Conservation (phyloP, 2,888 invertebrate genomes). For the Parnassius mnemosyne region DNA sequence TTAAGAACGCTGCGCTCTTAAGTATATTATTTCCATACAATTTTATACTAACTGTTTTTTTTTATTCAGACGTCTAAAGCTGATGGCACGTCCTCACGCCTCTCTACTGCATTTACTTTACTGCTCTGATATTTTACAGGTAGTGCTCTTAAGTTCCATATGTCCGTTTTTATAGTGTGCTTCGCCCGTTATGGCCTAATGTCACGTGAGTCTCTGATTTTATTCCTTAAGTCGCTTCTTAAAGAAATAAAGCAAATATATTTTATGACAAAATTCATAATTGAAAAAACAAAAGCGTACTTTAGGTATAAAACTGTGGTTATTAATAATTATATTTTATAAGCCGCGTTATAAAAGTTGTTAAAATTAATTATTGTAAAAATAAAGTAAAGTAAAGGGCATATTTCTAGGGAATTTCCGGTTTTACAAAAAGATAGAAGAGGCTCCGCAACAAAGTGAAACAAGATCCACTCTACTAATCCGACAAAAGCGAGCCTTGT, state of each 20-base stretch:
- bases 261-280: background rate
- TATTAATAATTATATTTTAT: too few relatives aligned
- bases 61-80: constrained; percentile 39
- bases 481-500: constrained; percentile 81
- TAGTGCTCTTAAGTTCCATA: constrained; percentile 77
- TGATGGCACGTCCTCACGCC: constrained; percentile 63
- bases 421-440: constrained; percentile 67
- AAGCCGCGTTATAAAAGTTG: background rate
- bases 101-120: constrained; percentile 76
- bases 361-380: constrained; percentile 7
- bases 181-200: constrained; percentile 72
- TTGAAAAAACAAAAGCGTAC: too few relatives aligned
- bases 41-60: constrained; percentile 33
- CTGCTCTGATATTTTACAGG: constrained; percentile 78
- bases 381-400: constrained; percentile 46
- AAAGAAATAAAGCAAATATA: background rate
- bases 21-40: too few relatives aligned
- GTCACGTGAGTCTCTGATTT: constrained; percentile 68
- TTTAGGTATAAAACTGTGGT: too few relatives aligned
- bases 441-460: constrained; percentile 78
- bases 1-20: background rate
- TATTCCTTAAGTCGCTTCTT: constrained; percentile 23
- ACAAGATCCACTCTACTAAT: constrained; percentile 81
- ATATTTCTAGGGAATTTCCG: constrained; percentile 63
- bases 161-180: constrained; percentile 74